Conservation (phyloP, 2,888 invertebrate genomes). For the Deroplatys truncata region DNA sequence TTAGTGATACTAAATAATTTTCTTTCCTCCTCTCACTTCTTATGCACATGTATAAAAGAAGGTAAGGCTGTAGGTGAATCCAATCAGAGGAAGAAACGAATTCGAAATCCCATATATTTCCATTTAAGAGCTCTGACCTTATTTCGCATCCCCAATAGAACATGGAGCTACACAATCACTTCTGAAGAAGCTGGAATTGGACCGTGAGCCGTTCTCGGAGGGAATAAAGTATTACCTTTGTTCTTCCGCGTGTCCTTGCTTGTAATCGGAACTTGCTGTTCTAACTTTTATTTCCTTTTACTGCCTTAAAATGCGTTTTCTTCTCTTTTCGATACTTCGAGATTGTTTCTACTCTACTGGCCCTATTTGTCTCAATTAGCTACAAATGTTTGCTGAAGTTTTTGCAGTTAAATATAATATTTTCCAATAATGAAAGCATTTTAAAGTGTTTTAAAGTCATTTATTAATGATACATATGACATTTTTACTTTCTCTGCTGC, state of each 20-base stretch:
- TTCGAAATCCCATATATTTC: slow-evolving; percentile 8
- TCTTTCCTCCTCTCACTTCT: background rate
- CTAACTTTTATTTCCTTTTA: background rate
- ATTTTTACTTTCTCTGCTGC: no score
- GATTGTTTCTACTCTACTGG: background rate
- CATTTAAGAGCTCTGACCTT: slow-evolving; percentile 13
- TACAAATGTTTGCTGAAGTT: no score
- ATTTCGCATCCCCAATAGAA: background rate
- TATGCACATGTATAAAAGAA: background rate
- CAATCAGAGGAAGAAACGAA: background rate
- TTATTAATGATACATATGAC: no score
- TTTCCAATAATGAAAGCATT: no score
- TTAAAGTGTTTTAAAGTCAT: no score
- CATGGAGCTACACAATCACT: background rate
- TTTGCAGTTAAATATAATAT: no score
- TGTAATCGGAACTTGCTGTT: background rate
- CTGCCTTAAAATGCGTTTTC: background rate
- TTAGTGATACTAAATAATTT: background rate
- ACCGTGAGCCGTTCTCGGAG: background rate
- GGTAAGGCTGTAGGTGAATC: background rate
- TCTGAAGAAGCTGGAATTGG: background rate
- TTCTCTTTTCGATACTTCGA: background rate
- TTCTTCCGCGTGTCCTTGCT: background rate
- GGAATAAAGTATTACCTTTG: background rate
- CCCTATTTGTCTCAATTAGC: no score